phyloP scores from a whole-genome alignment of 2,797 vertebrate species.

The Acanthornis magna region DNA sequence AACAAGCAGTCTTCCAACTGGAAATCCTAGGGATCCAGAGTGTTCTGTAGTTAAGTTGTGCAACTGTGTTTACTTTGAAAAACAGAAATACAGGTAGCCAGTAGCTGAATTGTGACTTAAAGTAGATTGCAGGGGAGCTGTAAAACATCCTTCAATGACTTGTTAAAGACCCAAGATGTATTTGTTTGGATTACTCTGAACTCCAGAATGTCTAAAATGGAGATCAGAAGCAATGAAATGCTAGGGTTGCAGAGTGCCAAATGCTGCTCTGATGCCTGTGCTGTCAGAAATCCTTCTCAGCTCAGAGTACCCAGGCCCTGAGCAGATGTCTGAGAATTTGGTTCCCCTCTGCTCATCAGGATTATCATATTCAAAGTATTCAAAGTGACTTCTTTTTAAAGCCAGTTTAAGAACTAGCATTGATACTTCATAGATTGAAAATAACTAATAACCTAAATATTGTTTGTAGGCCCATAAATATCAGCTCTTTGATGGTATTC shows the following conservation, averaged over 20 bases:
- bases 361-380: not conserved
- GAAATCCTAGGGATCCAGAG: not conserved
- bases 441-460: not conserved
- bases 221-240: not conserved
- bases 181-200: not conserved
- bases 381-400: not conserved
- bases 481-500: not conserved
- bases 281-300: not conserved
- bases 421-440: not conserved
- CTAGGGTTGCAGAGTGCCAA: not conserved
- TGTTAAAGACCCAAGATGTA: not conserved
- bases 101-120: not conserved
- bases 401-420: not conserved
- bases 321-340: not conserved
- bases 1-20: not conserved
- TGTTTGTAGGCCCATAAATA: not conserved
- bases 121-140: not conserved
- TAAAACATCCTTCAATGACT: not conserved
- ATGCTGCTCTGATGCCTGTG: not conserved
- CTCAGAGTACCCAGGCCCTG: not conserved
- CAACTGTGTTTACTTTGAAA: not conserved
- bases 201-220: not conserved
- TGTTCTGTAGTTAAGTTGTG: not conserved
- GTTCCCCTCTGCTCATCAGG: not conserved
- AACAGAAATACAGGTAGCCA: not conserved